A percentile compares a stretch with the other conserved stretches of the same genome.
Evolutionary conservation across 1,140 invertebrate genomes (phyloP).

Genomic region (Trinorchestia longiramus): DNA sequence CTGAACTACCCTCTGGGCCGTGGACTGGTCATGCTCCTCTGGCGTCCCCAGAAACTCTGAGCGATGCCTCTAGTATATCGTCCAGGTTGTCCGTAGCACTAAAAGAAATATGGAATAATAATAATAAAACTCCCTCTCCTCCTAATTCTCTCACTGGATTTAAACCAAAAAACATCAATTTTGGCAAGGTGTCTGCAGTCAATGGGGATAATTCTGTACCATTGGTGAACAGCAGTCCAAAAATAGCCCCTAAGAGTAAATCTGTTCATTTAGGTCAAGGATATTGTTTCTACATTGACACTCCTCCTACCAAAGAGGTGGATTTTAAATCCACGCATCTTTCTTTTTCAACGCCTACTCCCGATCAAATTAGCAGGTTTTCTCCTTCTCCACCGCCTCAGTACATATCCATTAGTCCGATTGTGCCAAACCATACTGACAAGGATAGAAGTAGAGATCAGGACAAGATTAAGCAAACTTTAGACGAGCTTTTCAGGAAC

Average conservation of each 20-base stretch:
- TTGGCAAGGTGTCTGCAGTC: neutral
- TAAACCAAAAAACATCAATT: neutral
- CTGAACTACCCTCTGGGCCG: conserved; percentile 73
- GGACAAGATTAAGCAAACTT: conserved; percentile 52
- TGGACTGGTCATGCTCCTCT: conserved; percentile 79
- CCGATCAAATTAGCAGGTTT: conserved; percentile 60
- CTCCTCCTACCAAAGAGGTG: conserved; percentile 57
- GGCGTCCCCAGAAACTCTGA: conserved; percentile 87
- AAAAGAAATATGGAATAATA: conserved; percentile 66
- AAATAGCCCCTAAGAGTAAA: conserved; percentile 57
- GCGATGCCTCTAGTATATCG: conserved; percentile 78
- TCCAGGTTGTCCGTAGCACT: conserved; percentile 68
- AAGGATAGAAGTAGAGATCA: conserved; percentile 20
- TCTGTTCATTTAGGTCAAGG: conserved; percentile 59
- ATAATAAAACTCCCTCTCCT: conserved; percentile 62
- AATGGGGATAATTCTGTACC: neutral
- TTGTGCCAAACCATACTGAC: conserved; percentile 55
- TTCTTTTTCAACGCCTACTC: conserved; percentile 60
- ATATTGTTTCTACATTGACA: conserved; percentile 65
- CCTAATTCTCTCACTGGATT: conserved; percentile 57
- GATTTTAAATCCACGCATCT: conserved; percentile 55
- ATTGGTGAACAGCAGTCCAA: conserved; percentile 18
- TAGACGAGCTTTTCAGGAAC: conserved; percentile 24
- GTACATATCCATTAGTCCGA: conserved; percentile 64
- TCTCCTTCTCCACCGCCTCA: conserved; percentile 58